Conservation (phyloP, 1,140 invertebrate genomes). For the Chironomus tepperi region DNA sequence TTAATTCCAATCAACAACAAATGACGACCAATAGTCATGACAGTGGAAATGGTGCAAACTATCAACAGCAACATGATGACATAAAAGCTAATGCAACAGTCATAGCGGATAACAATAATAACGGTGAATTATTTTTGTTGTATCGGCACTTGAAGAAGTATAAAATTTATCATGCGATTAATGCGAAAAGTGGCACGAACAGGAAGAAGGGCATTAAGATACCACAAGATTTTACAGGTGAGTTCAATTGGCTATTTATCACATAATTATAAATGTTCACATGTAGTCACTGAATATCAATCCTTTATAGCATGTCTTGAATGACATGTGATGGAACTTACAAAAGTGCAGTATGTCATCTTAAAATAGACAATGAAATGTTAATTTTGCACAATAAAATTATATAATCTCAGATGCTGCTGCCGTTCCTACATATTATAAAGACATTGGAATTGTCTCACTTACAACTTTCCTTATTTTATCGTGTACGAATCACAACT, state of each 20-base stretch:
- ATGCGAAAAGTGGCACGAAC: conserved; percentile 35
- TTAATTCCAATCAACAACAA: conserved; percentile 29
- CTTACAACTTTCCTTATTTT: too few relatives aligned
- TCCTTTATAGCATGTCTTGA: too few relatives aligned
- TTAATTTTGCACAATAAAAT: too few relatives aligned
- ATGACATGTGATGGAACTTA: too few relatives aligned
- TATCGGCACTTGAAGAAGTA: conserved; percentile 37
- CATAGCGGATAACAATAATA: conserved; percentile 25
- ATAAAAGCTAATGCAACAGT: not conserved
- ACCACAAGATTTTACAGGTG: conserved; percentile 40
- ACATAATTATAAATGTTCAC: not conserved
- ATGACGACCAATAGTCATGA: conserved; percentile 25
- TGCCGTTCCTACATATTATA: too few relatives aligned
- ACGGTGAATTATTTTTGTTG: conserved; percentile 36
- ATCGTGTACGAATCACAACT: too few relatives aligned
- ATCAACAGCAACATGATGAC: not conserved
- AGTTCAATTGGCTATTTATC: conserved; percentile 26
- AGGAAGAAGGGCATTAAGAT: conserved; percentile 38
- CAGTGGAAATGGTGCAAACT: conserved; percentile 30
- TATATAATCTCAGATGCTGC: too few relatives aligned
- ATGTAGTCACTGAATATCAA: too few relatives aligned
- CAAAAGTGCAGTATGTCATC: too few relatives aligned
- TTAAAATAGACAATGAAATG: too few relatives aligned
- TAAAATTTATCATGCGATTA: conserved; percentile 36
- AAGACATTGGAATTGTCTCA: too few relatives aligned